phyloP scores from a whole-genome alignment of 2,888 invertebrate species.

The Ecliptopera silaceata region DNA sequence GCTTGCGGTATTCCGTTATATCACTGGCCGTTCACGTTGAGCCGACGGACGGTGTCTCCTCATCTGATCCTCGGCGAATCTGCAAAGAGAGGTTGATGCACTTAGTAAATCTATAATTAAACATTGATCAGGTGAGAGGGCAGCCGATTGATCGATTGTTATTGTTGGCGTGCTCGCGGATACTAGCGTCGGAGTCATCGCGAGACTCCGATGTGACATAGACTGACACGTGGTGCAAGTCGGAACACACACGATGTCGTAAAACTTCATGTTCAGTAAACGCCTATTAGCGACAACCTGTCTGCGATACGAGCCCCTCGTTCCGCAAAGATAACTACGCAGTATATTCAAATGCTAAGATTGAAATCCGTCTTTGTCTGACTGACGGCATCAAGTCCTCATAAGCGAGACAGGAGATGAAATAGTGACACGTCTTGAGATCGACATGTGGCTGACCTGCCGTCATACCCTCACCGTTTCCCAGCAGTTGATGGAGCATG shows the following conservation, averaged over 20 bases:
- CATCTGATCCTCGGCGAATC: conserved; percentile 79
- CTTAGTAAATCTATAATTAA: conserved; percentile 73
- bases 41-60: conserved; percentile 76
- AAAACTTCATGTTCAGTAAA: conserved; percentile 74
- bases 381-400: conserved; percentile 60
- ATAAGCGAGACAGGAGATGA: conserved; percentile 73
- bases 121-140: conserved; percentile 56
- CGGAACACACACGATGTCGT: conserved; percentile 76
- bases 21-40: conserved; percentile 69
- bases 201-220: conserved; percentile 57
- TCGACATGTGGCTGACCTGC: conserved; percentile 78
- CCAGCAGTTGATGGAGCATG: conserved; percentile 82
- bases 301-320: conserved; percentile 69
- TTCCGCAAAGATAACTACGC: conserved; percentile 69
- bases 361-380: conserved; percentile 73
- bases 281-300: conserved; percentile 81
- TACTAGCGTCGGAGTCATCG: conserved; percentile 62
- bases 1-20: conserved; percentile 42
- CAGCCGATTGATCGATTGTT: conserved; percentile 63
- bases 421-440: conserved; percentile 72
- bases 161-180: conserved; percentile 65
- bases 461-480: conserved; percentile 76
- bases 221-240: conserved; percentile 68
- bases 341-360: conserved; percentile 64
- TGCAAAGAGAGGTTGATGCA: conserved; percentile 71